Conservation (phyloP, 1,140 invertebrate genomes). For the Phthorimaea operculella region DNA sequence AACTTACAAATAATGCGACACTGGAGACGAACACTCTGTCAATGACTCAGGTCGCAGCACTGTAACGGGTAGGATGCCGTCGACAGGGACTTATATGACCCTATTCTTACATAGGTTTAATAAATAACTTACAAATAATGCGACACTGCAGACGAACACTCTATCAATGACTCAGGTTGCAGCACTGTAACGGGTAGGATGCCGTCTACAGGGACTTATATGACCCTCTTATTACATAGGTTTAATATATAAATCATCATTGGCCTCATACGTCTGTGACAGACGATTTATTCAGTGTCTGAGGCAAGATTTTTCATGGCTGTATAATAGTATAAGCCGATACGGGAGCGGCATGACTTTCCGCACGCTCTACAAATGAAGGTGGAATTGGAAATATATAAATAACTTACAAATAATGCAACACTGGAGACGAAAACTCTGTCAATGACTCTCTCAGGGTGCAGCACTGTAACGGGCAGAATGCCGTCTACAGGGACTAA, state of each 20-base stretch:
- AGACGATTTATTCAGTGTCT: no score
- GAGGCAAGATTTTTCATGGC: no score
- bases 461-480: slow-evolving; percentile 71
- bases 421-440: no score
- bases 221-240: background rate
- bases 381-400: no score
- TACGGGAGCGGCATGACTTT: no score
- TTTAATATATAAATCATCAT: no score
- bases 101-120: no score
- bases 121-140: slow-evolving; percentile 79
- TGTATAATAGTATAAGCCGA: no score
- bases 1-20: slow-evolving; percentile 80
- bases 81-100: no score
- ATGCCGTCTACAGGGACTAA: slow-evolving; percentile 26
- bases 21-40: slow-evolving; percentile 83
- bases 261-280: no score
- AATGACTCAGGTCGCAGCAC: slow-evolving; percentile 75
- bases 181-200: slow-evolving; percentile 71
- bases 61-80: slow-evolving; percentile 68
- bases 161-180: slow-evolving; percentile 76
- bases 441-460: slow-evolving; percentile 78
- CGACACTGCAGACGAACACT: slow-evolving; percentile 82
- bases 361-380: no score
- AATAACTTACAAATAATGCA: no score
- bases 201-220: slow-evolving; percentile 17